These are phyloP conservation scores for Felis chaus DNA, from an alignment of 2,113 vertebrate genomes.

Conservation along the genomic window DNA sequence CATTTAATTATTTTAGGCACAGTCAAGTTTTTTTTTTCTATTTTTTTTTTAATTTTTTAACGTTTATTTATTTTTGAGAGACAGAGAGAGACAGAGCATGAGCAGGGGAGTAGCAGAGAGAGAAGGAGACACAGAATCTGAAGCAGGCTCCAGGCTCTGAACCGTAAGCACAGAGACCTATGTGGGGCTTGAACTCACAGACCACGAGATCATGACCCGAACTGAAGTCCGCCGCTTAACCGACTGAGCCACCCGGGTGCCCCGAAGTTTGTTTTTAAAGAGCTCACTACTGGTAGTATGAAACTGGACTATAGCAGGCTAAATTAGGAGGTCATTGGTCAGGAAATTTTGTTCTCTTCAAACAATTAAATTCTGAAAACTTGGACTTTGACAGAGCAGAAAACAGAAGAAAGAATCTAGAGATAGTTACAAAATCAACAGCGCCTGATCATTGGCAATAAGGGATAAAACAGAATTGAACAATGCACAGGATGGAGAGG, in stretches of 20 bases:
- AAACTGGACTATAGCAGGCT: neutral
- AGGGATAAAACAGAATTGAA: neutral
- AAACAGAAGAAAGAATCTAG: neutral
- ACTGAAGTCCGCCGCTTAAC: no score
- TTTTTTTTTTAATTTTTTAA: no score
- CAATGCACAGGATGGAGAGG: neutral
- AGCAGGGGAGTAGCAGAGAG: no score
- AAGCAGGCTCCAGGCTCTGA: no score
- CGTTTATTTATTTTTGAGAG: no score
- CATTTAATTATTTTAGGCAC: neutral
- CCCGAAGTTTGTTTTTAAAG: neutral
- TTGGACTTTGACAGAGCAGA: neutral
- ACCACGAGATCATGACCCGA: no score
- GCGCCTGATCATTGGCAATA: neutral
- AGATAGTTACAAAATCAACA: neutral
- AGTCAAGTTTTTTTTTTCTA: neutral
- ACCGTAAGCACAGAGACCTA: no score
- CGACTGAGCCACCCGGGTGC: no score
- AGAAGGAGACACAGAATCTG: no score
- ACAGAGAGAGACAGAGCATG: no score
- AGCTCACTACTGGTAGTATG: neutral
- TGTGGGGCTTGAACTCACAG: no score
- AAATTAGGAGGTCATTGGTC: neutral
- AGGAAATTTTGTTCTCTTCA: neutral
- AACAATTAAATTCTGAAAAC: slow-evolving; percentile 10